A percentile compares a stretch with the other conserved stretches of the same genome.
Evolutionary conservation across 2,888 invertebrate species (phyloP).

Genomic region (Girardia tigrina): DNA sequence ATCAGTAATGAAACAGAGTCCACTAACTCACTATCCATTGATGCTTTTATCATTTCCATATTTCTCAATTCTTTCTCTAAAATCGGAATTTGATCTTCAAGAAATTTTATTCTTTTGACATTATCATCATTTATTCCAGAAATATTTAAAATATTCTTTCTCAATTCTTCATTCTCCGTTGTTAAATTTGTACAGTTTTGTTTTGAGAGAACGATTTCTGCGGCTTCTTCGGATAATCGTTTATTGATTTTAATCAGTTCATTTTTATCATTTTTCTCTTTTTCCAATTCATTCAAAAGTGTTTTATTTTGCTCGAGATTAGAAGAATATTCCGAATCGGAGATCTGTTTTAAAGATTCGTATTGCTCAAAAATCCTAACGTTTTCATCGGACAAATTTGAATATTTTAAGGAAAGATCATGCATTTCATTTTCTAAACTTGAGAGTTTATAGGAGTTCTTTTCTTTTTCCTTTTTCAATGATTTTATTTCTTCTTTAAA

Average conservation of each 20-base stretch:
- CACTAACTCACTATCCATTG: background rate
- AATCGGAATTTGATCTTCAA: background rate
- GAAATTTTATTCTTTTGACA: background rate
- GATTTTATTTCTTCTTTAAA: background rate
- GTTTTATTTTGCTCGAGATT: background rate
- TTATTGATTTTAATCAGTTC: background rate
- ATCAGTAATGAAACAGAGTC: background rate
- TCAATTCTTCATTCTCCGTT: background rate
- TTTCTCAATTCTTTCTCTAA: background rate
- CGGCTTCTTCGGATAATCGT: background rate
- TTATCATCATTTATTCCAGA: background rate
- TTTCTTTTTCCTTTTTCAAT: background rate
- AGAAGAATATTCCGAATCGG: background rate
- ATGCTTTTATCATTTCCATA: background rate
- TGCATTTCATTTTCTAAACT: background rate
- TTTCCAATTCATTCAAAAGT: background rate
- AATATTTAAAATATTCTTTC: background rate
- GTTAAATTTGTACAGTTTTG: background rate
- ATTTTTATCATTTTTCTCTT: background rate
- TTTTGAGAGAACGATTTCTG: background rate
- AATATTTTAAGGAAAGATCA: background rate
- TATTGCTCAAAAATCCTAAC: background rate
- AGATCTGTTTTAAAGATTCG: background rate
- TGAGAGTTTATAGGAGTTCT: background rate
- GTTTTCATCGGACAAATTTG: background rate